Evolutionary conservation across 2,888 invertebrate species (phyloP).

Genomic region (Lithodes maja): DNA sequence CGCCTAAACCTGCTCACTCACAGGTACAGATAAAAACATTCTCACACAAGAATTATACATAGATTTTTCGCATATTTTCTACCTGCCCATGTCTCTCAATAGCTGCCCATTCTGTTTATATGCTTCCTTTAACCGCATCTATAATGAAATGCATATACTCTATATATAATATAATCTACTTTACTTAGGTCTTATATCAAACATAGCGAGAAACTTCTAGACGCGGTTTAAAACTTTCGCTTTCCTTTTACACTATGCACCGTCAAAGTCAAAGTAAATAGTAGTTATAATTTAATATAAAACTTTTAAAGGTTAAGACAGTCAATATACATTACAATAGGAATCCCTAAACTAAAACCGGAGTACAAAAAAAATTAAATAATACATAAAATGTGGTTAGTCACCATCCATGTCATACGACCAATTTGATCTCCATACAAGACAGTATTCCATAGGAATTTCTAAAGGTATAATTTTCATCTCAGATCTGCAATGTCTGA

Average conservation of each 20-base stretch:
- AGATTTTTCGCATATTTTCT: background rate
- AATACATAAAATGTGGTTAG: constrained; percentile 24
- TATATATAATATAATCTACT: background rate
- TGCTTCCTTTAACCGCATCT: background rate
- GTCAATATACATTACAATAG: constrained; percentile 30
- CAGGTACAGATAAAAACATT: too few species aligned
- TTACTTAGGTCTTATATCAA: background rate
- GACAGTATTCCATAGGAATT: constrained; percentile 63
- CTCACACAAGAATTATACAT: background rate
- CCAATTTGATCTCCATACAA: constrained; percentile 59
- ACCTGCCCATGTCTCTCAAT: background rate
- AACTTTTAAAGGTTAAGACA: constrained; percentile 12
- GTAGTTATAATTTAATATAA: constrained; percentile 7
- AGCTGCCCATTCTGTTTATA: constrained; percentile 3
- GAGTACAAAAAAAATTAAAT: constrained; percentile 31
- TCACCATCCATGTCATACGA: constrained; percentile 51
- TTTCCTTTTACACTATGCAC: constrained; percentile 5
- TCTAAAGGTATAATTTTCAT: constrained; percentile 42
- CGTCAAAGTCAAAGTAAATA: background rate
- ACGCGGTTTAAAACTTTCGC: background rate
- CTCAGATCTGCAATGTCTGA: constrained; percentile 53
- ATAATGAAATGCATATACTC: background rate
- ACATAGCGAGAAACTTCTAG: too few species aligned
- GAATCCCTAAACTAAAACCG: constrained; percentile 43
- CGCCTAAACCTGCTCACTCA: too few species aligned